Percentiles rank a stretch among this genome's conserved stretches.
Conservation (phyloP, 2,888 invertebrate species). For the Agelastica alni region DNA sequence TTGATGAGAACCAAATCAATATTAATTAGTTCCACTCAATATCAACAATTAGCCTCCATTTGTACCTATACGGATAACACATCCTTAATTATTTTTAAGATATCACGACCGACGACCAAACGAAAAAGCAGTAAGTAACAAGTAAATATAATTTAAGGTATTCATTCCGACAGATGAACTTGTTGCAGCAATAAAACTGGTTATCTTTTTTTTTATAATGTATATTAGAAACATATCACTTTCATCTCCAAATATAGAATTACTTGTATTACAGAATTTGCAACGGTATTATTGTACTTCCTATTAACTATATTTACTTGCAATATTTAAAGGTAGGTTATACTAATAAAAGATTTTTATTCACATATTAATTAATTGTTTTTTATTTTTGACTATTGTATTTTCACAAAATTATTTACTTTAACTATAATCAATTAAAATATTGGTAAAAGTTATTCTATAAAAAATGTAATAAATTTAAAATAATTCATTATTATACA, state of each 20-base stretch:
- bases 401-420: no score
- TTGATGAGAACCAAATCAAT: conserved; percentile 16
- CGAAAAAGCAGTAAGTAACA: conserved; percentile 19
- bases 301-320: no score
- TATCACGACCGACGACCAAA: conserved; percentile 21
- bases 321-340: no score
- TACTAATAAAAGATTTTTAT: no score
- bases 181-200: conserved; percentile 15
- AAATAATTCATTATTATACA: no score
- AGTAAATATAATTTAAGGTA: conserved; percentile 20
- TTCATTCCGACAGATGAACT: conserved; percentile 5
- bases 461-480: no score
- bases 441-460: no score
- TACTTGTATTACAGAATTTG: not conserved
- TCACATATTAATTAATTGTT: no score
- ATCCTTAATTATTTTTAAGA: conserved; percentile 23
- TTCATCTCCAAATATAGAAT: conserved; percentile 20
- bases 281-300: no score
- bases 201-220: conserved; percentile 9
- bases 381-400: no score
- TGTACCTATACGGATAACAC: conserved; percentile 16
- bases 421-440: no score
- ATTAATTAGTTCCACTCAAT: conserved; percentile 23
- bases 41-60: conserved; percentile 20
- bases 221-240: conserved; percentile 6